Evolutionary conservation across 2,888 invertebrate species (phyloP), one percentile per base, ranked within the genome.

Genomic region (Gymnocheta viridis): DNA sequence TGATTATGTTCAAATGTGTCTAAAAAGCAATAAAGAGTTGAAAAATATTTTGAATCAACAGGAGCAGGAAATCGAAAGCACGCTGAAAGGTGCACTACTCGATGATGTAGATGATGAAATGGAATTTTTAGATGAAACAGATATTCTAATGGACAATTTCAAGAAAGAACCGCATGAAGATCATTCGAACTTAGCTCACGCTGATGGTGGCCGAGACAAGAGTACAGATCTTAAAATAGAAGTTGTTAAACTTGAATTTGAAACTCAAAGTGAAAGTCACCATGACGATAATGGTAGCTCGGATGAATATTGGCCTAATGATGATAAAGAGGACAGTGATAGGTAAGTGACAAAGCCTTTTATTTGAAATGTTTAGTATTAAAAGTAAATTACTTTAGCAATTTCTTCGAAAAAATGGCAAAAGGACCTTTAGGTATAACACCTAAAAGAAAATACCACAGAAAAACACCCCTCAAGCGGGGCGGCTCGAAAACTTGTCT

Each of bases 401-500:
- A 73, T 47, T 78, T 82, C 14, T 73, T 78, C 60, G 74, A 82
- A 24, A 69, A 62, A 56, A 62, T 73, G 60, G 47, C 44, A 10
- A 81, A 76, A 62, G 35, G 17, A 1, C 22, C 44, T 2, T 12
- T 22, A 24, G 47, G 76, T 38, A 29, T 56, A 27, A 76, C 54
- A 32, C 54, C 69, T 0, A 82, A 76, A 38, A 54, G 81, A 56
- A 69, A 76, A 69, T 82, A 82, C 32, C 62, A 17, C 29, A 67
- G 49, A 22, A 84, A 49, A 47, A 47, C 49, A n/a, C 54, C 81
- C 12, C 14, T 64, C 6, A 69, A 69, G 22, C 49, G 56, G 29
- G 32, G 12, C 1, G 62, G 58, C 29, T 44, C 27, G 12, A 84
- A 78, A 69, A 51, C 77, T 32, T 94, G 94, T 86, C 88, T 88